These are phyloP conservation scores for Ciconia boyciana DNA, from an alignment of 2,113 vertebrate genomes.

Conservation along the genomic window DNA sequence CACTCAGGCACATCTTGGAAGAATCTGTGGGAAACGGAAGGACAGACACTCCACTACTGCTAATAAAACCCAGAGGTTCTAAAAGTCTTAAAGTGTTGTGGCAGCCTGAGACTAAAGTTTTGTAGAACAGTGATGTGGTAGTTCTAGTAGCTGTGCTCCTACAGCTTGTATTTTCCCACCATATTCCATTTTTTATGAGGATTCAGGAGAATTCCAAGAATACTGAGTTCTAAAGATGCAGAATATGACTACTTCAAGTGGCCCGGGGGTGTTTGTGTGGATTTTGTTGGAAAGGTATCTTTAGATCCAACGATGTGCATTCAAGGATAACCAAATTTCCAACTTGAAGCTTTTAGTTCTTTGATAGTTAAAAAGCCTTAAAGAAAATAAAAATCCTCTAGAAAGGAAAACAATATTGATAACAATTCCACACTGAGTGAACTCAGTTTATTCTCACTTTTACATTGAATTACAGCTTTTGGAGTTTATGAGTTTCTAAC, in stretches of 20 bases:
- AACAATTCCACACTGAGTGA: not conserved
- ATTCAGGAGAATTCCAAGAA: not conserved
- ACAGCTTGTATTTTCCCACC: not conserved
- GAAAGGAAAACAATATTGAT: not conserved
- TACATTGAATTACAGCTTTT: not conserved
- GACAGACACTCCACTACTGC: not conserved
- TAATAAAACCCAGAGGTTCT: not conserved
- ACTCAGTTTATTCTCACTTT: not conserved
- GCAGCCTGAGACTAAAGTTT: not conserved
- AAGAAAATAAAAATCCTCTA: not conserved
- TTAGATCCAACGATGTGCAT: not conserved
- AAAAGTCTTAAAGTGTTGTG: not conserved
- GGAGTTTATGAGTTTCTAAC: not conserved
- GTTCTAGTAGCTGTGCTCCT: not conserved
- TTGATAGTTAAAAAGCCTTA: not conserved
- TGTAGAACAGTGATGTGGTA: not conserved
- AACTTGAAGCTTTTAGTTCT: not conserved
- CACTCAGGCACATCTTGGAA: not conserved
- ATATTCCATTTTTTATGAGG: not conserved
- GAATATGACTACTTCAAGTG: not conserved
- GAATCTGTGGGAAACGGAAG: not conserved
- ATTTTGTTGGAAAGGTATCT: not conserved
- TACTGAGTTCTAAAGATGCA: not conserved
- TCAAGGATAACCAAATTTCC: not conserved
- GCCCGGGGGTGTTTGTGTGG: not conserved